Percentiles rank a stretch among this genome's conserved stretches.
These are phyloP conservation scores for Piezodorus guildinii DNA, from an alignment of 1,140 invertebrate genomes.

Conservation along the genomic window DNA sequence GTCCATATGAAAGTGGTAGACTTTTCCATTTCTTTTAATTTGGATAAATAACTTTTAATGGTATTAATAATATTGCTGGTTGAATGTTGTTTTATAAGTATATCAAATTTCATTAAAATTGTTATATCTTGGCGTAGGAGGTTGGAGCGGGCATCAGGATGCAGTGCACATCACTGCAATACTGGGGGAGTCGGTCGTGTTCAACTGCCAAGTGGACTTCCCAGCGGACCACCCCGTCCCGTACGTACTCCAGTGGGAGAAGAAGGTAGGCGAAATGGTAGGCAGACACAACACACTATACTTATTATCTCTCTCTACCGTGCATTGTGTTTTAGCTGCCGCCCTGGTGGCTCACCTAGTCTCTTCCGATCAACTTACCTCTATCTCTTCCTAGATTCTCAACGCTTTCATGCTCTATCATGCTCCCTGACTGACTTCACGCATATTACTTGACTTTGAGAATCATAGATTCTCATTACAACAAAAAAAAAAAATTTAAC, in stretches of 20 bases:
- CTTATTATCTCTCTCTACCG: slow-evolving; percentile 24
- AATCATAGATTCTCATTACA: too few species aligned
- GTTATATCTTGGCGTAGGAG: slow-evolving; percentile 7
- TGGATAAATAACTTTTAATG: too few species aligned
- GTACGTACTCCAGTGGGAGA: slow-evolving; percentile 95
- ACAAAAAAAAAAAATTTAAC: too few species aligned
- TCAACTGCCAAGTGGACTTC: slow-evolving; percentile 93
- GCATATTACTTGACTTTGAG: neutral
- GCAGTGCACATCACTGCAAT: slow-evolving; percentile 91
- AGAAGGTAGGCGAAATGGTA: slow-evolving; percentile 92
- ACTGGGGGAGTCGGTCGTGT: slow-evolving; percentile 86
- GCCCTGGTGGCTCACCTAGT: slow-evolving; percentile 17
- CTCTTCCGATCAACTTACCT: neutral
- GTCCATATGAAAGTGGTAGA: too few species aligned
- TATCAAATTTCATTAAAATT: too few species aligned
- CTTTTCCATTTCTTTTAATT: too few species aligned
- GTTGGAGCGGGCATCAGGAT: slow-evolving; percentile 59
- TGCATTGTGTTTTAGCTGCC: slow-evolving; percentile 24
- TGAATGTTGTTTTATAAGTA: too few species aligned
- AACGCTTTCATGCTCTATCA: too few species aligned
- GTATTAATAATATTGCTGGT: too few species aligned
- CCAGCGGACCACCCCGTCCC: slow-evolving; percentile 86
- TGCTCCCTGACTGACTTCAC: neutral
- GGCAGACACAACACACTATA: slow-evolving; percentile 30
- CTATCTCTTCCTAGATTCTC: neutral